Conservation (phyloP, 2,888 invertebrate genomes). For the Salpingus planirostris region DNA sequence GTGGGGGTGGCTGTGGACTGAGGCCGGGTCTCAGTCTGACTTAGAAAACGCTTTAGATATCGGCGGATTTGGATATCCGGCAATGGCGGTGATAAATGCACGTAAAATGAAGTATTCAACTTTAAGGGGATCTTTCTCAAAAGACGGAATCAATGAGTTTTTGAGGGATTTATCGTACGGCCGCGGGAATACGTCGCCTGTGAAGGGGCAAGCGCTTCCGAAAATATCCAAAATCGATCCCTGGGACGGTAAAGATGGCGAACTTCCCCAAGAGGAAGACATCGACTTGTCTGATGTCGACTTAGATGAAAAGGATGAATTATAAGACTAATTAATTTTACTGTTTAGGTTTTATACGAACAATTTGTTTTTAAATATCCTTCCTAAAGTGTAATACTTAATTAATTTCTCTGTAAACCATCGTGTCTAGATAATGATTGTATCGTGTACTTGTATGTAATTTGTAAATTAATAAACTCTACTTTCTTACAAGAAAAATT, state of each 20-base stretch:
- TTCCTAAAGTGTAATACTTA: too few relatives aligned
- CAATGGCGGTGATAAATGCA: slow-evolving; percentile 92
- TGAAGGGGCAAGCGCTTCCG: slow-evolving; percentile 75
- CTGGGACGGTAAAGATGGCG: slow-evolving; percentile 95
- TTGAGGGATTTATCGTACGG: slow-evolving; percentile 82
- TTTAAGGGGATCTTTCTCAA: slow-evolving; percentile 87
- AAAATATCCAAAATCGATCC: slow-evolving; percentile 55
- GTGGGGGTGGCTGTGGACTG: slow-evolving; percentile 98
- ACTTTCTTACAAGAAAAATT: too few relatives aligned
- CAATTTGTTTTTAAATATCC: slow-evolving; percentile 7
- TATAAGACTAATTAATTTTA: slow-evolving; percentile 43
- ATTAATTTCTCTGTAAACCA: too few relatives aligned
- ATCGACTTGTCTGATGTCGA: slow-evolving; percentile 87
- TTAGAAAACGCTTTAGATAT: slow-evolving; percentile 87
- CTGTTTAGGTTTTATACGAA: slow-evolving; percentile 7
- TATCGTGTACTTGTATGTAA: too few relatives aligned
- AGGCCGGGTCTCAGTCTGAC: slow-evolving; percentile 76
- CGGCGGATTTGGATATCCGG: slow-evolving; percentile 97
- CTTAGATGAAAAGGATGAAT: slow-evolving; percentile 70
- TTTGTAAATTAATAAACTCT: too few relatives aligned
- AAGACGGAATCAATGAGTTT: slow-evolving; percentile 93
- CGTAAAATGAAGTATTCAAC: slow-evolving; percentile 96
- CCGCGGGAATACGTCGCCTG: slow-evolving; percentile 81
- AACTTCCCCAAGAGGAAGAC: slow-evolving; percentile 77
- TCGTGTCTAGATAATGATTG: too few relatives aligned